Evolutionary conservation across 2,113 vertebrate genomes (phyloP).

Genomic region (Sardina pilchardus): DNA sequence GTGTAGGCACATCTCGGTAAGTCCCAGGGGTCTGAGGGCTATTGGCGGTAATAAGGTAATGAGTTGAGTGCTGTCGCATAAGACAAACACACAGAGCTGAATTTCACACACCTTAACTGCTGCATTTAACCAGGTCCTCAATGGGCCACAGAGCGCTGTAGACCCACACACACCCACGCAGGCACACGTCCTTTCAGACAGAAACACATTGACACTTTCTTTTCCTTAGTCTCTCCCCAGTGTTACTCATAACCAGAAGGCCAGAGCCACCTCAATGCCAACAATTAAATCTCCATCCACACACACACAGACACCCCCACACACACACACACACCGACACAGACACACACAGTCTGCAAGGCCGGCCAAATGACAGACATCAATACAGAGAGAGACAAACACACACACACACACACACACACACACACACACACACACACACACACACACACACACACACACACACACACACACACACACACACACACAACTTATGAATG

Average conservation of each 20-base stretch:
- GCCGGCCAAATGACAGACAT: background rate
- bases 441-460: conserved; percentile 21
- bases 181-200: background rate
- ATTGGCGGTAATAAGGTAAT: background rate
- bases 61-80: background rate
- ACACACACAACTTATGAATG: background rate
- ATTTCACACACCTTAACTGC: background rate
- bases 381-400: background rate
- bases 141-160: background rate
- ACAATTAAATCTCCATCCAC: background rate
- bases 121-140: background rate
- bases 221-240: background rate
- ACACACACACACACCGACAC: conserved; percentile 11
- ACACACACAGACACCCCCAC: background rate
- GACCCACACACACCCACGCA: conserved; percentile 6
- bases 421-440: conserved; percentile 19
- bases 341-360: background rate
- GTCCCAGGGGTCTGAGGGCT: background rate
- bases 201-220: background rate
- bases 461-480: background rate
- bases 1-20: background rate
- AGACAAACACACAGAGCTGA: background rate
- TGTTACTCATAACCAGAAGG: background rate
- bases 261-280: background rate
- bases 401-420: background rate